Conservation (phyloP, 2,113 vertebrate species). For the Orcinus orca region DNA sequence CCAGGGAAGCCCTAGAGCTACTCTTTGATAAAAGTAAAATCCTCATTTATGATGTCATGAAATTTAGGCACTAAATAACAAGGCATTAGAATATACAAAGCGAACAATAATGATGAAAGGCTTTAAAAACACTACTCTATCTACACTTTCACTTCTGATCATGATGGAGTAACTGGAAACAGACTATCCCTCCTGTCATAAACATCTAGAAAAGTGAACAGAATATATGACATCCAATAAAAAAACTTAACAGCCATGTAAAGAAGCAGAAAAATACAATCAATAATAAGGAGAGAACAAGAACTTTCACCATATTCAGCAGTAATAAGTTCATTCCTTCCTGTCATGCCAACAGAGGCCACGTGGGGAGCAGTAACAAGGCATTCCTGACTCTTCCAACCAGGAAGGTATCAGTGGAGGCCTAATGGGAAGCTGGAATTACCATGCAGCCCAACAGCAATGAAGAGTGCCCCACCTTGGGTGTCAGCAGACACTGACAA, state of each 20-base stretch:
- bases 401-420: not conserved
- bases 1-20: not conserved
- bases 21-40: conserved; percentile 16
- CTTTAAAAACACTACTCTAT: not conserved
- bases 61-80: not conserved
- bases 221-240: not conserved
- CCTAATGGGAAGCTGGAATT: not conserved
- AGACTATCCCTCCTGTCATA: not conserved
- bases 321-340: not conserved
- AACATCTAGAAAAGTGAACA: not conserved
- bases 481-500: not conserved
- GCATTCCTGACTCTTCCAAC: not conserved
- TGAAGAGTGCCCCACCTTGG: not conserved
- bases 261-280: not conserved
- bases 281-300: not conserved
- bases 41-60: not conserved
- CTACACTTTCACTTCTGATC: not conserved
- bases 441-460: not conserved
- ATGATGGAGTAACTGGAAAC: not conserved
- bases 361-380: not conserved
- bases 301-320: not conserved
- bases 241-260: not conserved
- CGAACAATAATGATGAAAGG: not conserved
- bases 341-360: not conserved
- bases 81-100: not conserved